phyloP scores from a whole-genome alignment of 2,888 invertebrate species.

The Barypeithes pellucidus region DNA sequence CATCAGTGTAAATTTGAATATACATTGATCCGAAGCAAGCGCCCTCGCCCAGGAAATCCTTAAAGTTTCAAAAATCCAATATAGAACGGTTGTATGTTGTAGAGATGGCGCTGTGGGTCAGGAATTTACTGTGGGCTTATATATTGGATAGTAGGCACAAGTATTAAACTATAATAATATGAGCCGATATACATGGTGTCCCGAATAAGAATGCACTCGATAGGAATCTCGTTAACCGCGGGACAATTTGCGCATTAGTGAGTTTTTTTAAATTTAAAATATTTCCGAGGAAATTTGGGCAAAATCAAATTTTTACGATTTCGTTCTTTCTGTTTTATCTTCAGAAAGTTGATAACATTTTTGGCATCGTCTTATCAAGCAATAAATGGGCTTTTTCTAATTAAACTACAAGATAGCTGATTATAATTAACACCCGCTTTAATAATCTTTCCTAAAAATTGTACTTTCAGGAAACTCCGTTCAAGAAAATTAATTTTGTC shows the following conservation, averaged over 20 bases:
- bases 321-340: too few relatives aligned
- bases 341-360: neutral
- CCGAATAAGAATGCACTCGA: too few relatives aligned
- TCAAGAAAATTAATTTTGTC: slow-evolving; percentile 15
- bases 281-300: too few relatives aligned
- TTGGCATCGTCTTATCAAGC: slow-evolving; percentile 1
- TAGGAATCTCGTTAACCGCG: too few relatives aligned
- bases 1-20: neutral
- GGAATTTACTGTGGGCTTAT: neutral
- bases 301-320: too few relatives aligned
- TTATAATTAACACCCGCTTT: slow-evolving; percentile 8
- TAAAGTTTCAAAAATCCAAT: neutral
- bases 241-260: too few relatives aligned
- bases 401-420: slow-evolving; percentile 15
- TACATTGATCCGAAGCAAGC: neutral
- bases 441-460: slow-evolving; percentile 17
- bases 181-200: too few relatives aligned
- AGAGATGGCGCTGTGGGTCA: neutral
- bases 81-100: neutral
- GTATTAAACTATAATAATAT: neutral
- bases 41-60: neutral
- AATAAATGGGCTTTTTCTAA: slow-evolving; percentile 12
- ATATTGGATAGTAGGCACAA: neutral
- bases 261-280: too few relatives aligned
- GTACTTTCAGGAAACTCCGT: slow-evolving; percentile 4